phyloP scores from a whole-genome alignment of 2,113 vertebrate species.

The Caretta caretta region DNA sequence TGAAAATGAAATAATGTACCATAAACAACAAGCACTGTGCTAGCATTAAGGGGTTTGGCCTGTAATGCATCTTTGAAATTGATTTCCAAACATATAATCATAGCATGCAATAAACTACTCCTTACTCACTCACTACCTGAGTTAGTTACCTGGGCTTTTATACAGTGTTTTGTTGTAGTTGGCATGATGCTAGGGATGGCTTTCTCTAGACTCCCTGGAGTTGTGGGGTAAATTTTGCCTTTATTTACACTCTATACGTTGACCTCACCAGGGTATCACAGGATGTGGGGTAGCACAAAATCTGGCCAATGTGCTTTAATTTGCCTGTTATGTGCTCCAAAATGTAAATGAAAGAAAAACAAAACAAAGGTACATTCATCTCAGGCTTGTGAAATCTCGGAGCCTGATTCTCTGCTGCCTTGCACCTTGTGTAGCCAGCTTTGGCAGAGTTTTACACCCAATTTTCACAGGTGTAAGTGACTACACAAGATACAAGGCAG shows the following conservation, averaged over 20 bases:
- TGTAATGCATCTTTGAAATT: not conserved
- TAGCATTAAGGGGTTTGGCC: not conserved
- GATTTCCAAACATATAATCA: not conserved
- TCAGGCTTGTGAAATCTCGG: not conserved
- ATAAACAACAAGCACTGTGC: not conserved
- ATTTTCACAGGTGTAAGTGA: not conserved
- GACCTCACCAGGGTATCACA: not conserved
- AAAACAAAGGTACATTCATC: not conserved
- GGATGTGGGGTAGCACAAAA: not conserved
- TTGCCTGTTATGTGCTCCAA: not conserved
- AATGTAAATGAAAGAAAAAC: too few relatives aligned
- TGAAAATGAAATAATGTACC: not conserved
- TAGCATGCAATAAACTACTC: too few relatives aligned
- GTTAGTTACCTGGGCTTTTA: not conserved
- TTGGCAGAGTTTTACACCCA: not conserved
- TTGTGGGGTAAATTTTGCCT: not conserved
- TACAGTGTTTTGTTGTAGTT: not conserved
- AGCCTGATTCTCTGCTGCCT: not conserved
- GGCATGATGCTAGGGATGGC: not conserved
- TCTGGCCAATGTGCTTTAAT: not conserved
- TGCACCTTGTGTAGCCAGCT: not conserved
- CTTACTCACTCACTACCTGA: not conserved
- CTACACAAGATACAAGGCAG: not conserved
- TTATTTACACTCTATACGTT: not conserved
- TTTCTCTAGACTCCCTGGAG: not conserved